Evolutionary conservation across 2,113 vertebrate species (phyloP).

Genomic region (Odobenus rosmarus): DNA sequence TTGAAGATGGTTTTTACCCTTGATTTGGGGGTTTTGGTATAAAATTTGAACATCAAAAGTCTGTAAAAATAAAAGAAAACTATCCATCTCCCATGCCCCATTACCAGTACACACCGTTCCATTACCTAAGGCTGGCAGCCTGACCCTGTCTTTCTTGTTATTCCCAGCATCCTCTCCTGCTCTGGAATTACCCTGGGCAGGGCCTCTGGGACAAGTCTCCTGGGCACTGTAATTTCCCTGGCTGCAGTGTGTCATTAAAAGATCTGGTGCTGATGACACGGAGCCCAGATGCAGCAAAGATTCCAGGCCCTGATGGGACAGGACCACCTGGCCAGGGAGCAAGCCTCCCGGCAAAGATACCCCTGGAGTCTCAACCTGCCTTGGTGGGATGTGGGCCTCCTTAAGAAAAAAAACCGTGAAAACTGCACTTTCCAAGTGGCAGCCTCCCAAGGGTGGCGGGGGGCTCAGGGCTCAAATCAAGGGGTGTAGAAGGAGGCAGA

Average conservation of each 20-base stretch:
- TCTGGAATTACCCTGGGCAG: constrained; percentile 61
- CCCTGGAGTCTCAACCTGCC: background rate
- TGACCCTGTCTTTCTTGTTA: background rate
- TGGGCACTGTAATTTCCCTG: constrained; percentile 59
- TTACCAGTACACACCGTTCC: background rate
- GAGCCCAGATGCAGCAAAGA: constrained; percentile 45
- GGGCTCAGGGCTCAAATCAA: background rate
- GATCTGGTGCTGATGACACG: constrained; percentile 45
- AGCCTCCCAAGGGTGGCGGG: background rate
- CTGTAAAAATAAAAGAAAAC: background rate
- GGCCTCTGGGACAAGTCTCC: background rate
- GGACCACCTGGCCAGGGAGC: background rate
- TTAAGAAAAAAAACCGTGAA: background rate
- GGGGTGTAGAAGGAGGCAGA: background rate
- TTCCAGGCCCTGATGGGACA: background rate
- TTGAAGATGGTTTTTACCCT: background rate
- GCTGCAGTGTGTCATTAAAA: constrained; percentile 51
- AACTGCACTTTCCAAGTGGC: background rate
- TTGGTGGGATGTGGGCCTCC: background rate
- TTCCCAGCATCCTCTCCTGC: constrained; percentile 46
- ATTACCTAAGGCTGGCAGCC: constrained; percentile 24
- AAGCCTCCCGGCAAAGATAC: background rate
- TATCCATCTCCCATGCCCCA: background rate
- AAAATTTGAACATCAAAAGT: background rate
- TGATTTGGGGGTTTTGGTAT: background rate